Percentiles rank a stretch among this genome's conserved stretches.
Conservation (phyloP, 2,113 vertebrate genomes). For the Chascanopsetta lugubris region DNA sequence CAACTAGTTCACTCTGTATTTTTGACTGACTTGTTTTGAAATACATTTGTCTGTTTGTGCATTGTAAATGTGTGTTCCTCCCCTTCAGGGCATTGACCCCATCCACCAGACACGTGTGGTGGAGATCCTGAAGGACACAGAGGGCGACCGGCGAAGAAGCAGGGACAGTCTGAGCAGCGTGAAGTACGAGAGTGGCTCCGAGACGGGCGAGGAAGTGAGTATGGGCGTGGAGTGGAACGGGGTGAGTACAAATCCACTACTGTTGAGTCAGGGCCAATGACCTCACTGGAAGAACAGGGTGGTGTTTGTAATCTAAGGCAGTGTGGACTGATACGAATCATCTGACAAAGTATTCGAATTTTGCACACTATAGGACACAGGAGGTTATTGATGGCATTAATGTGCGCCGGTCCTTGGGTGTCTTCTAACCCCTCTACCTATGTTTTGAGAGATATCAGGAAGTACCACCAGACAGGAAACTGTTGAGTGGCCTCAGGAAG, state of each 20-base stretch:
- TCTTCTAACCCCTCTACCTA: not conserved
- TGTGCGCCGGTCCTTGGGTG: not conserved
- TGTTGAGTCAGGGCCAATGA: slow-evolving; percentile 23
- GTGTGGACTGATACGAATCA: slow-evolving; percentile 46
- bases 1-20: not conserved
- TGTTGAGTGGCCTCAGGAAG: not conserved
- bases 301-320: slow-evolving; percentile 2
- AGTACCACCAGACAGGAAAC: not conserved
- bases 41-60: not conserved
- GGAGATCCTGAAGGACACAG: slow-evolving; percentile 93
- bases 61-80: slow-evolving; percentile 4
- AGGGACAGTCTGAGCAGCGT: slow-evolving; percentile 87
- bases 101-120: slow-evolving; percentile 95
- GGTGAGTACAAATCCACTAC: slow-evolving; percentile 95
- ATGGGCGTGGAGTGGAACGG: slow-evolving; percentile 97
- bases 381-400: not conserved
- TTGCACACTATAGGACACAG: no score
- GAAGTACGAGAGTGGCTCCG: slow-evolving; percentile 92
- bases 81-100: slow-evolving; percentile 89
- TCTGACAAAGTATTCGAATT: not conserved
- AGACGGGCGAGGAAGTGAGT: slow-evolving; percentile 96
- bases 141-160: slow-evolving; percentile 86
- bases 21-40: not conserved
- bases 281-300: slow-evolving; percentile 52
- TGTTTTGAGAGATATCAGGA: slow-evolving; percentile 14